Conservation (phyloP, 2,888 invertebrate species). For the Watsonalla binaria region DNA sequence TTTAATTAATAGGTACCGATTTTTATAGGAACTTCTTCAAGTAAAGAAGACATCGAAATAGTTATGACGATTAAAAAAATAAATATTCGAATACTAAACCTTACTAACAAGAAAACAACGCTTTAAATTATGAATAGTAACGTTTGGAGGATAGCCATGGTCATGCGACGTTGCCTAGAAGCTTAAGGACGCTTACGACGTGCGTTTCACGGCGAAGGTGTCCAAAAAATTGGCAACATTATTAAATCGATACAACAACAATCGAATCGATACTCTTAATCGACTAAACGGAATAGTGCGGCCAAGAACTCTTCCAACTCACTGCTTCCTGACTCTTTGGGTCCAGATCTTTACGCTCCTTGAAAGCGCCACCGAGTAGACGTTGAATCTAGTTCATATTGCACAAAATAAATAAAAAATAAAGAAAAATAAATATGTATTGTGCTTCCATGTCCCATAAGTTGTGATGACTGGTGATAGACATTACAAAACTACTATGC, state of each 20-base stretch:
- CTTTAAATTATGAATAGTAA: too few species aligned
- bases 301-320: constrained; percentile 71
- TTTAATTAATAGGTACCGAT: too few species aligned
- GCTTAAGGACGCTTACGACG: too few species aligned
- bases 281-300: constrained; percentile 12
- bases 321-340: constrained; percentile 82
- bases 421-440: constrained; percentile 23
- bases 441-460: constrained; percentile 29
- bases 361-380: constrained; percentile 84
- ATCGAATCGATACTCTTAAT: constrained; percentile 22
- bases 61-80: too few species aligned
- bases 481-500: too few species aligned
- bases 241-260: neutral
- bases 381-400: constrained; percentile 81
- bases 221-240: neutral
- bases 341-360: constrained; percentile 83
- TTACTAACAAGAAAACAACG: too few species aligned
- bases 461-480: constrained; percentile 1
- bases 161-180: too few species aligned
- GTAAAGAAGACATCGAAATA: too few species aligned
- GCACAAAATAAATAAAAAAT: constrained; percentile 47
- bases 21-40: too few species aligned
- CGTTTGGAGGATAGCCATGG: too few species aligned
- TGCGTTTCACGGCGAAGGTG: too few species aligned
- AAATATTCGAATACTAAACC: too few species aligned